These are phyloP conservation scores for Myopa tessellatipennis DNA, from an alignment of 2,888 invertebrate species.

Conservation along the genomic window DNA sequence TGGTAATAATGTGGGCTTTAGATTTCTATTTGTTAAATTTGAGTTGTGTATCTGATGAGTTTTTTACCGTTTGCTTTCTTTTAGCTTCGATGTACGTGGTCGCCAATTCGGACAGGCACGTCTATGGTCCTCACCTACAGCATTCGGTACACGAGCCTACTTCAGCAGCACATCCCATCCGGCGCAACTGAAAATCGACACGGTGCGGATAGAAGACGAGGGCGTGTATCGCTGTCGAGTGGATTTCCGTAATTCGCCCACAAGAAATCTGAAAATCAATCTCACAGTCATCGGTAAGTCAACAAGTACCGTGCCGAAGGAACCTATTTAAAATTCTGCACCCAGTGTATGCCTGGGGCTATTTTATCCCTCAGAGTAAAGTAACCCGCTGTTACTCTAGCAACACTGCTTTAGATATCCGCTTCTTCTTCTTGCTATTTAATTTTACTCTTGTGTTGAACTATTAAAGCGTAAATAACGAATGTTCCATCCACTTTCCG, in stretches of 20 bases:
- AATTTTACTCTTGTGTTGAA: conserved; percentile 13
- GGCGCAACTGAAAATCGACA: conserved; percentile 79
- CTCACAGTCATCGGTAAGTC: conserved; percentile 80
- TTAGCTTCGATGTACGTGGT: conserved; percentile 82
- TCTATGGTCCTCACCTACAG: conserved; percentile 83
- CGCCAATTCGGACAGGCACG: conserved; percentile 79
- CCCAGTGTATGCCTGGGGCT: too few species aligned
- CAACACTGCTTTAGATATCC: conserved; percentile 1
- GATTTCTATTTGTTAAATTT: conserved; percentile 11
- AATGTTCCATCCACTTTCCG: conserved; percentile 12
- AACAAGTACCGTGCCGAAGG: not conserved
- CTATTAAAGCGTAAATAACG: conserved; percentile 37
- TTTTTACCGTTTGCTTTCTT: conserved; percentile 41
- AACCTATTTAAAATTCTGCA: conserved; percentile 2
- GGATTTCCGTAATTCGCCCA: conserved; percentile 80
- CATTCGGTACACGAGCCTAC: conserved; percentile 84
- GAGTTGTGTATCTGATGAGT: not conserved
- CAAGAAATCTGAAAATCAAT: conserved; percentile 79
- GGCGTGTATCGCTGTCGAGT: conserved; percentile 80
- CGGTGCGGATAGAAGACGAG: conserved; percentile 73
- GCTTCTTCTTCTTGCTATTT: not conserved
- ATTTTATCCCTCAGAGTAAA: conserved; percentile 12
- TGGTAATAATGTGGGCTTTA: too few species aligned
- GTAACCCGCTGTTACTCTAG: conserved; percentile 24
- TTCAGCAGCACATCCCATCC: conserved; percentile 85